Base-by-base conservation (phyloP, 1,140 invertebrate species). In the Andrena cerasifolii region DNA sequence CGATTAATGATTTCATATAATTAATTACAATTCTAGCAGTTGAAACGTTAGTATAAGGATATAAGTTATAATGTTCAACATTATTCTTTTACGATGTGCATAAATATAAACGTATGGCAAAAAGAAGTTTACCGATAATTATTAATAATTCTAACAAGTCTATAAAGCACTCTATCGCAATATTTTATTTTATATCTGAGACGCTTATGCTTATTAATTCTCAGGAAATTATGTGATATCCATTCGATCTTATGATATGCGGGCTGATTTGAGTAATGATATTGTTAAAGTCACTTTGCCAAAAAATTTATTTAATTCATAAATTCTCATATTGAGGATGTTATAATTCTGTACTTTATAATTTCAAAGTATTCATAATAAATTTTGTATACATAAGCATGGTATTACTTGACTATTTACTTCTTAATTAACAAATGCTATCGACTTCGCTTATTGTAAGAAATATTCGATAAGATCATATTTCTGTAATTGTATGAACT, bases 291-390 rank as follows among this genome's bases (percentile, higher is more conserved):
- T 74, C 36, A 36, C 14, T 51, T 58, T 68, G 43, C 45, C 53
- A 47, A 58, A 63, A 76, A 76, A 59, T 58, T 66, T 43, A 74
- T 74, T 75, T 75, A 68, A 68, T 24, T 68, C 45, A 16, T 73
- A 78, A 28, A 4, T 73, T 79, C 71, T 79, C 77, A 79, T 75
- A 79, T 79, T 75, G 77, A 79, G 61, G 47, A 79, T 58, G 24
- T 75, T 65, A 47, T 73, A 73, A 73, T 73, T 43, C 26, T 61
- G 59, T 65, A 51, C 40, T 66, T 54, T 43, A 75, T 75, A 40
- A 78, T 53, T 14, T 58, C 51, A 36, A 73, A 45, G 33, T 71
- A 63, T 56, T 65, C 40, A 56, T 63, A 78, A 73, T 78, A 63
- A 73, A 78, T 49, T 73, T 78, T 78, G 28, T 56, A 68, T 76